Evolutionary conservation across 2,797 vertebrate species (phyloP), one percentile per base, ranked within the genome.

Genomic region (Myoxocephalus aenaeus): DNA sequence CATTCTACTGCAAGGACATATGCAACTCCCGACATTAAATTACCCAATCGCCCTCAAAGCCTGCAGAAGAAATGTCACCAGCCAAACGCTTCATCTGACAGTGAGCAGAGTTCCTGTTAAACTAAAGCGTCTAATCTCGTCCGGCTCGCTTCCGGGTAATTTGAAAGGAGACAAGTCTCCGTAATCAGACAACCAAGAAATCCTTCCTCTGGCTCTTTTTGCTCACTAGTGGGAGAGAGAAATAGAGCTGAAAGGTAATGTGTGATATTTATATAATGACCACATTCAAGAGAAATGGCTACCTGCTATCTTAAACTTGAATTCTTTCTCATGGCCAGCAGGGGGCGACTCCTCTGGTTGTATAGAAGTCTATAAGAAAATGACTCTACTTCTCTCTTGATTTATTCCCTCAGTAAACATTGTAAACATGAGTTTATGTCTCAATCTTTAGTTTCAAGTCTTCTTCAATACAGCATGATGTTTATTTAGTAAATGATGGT

Each of bases 1-100:
- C 73, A 86, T 65, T 87, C 32, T 72, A n/a, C 68, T 80, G 53
- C 65, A 73, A 74, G 62, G 71, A 81, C 75, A 82, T 77, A 81
- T 70, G 40, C 77, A 73, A 71, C 57, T 63, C 66, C 56, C 11
- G 48, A 67, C 61, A 79, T 65, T 70, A 71, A 57, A 86, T 82
- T 72, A 54, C 56, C 54, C 54, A 29, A 29, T 71, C 13, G 1
- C 50, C 32, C 75, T 77, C 63, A 56, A 34, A 78, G 46, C 38
- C 48, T 76, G 34, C 70, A 63, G 65, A 54, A 36, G 61, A 81
- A 81, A 77, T 22, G 12, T 59, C 58, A 44, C 20, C 46, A 57
- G 72, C 44, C 50, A 74, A 80, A 67, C 32, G 27, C 57, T 74
- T 66, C 73, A 66, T 74, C 63, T 65, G 51, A 62, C 75, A 73